These are phyloP conservation scores for Machimus rusticus DNA, from an alignment of 2,888 invertebrate genomes.

Conservation along the genomic window DNA sequence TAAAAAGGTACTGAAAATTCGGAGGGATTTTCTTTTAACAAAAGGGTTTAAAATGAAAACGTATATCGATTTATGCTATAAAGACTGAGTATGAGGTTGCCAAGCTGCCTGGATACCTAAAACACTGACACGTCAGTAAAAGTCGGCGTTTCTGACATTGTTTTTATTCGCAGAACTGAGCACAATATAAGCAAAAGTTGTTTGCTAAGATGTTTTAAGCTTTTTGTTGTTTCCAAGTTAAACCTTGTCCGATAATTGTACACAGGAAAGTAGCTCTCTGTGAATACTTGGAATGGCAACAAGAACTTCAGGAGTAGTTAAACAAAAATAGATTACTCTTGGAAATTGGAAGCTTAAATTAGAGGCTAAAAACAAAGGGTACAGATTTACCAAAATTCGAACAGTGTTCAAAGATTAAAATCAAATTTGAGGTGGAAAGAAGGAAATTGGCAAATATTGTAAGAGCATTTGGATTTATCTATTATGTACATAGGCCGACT, in stretches of 20 bases:
- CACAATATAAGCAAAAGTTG: neutral
- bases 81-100: neutral
- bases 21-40: neutral
- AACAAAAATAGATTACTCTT: neutral
- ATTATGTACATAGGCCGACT: neutral
- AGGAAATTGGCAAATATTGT: neutral
- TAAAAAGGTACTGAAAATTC: constrained; percentile 6
- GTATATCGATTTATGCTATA: neutral
- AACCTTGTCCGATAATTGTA: neutral
- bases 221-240: neutral
- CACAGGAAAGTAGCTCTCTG: neutral
- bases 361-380: neutral
- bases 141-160: neutral
- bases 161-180: neutral
- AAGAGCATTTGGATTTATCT: neutral
- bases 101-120: neutral
- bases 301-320: neutral
- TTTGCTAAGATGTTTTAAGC: neutral
- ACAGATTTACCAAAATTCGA: neutral
- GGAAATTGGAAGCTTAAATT: neutral
- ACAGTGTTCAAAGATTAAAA: neutral
- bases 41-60: neutral
- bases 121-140: neutral
- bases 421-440: neutral
- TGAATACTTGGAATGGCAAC: neutral